Percentiles rank a stretch among this genome's conserved stretches.
phyloP scores from a whole-genome alignment of 2,797 vertebrate genomes.

The Anomalospiza imberbis region DNA sequence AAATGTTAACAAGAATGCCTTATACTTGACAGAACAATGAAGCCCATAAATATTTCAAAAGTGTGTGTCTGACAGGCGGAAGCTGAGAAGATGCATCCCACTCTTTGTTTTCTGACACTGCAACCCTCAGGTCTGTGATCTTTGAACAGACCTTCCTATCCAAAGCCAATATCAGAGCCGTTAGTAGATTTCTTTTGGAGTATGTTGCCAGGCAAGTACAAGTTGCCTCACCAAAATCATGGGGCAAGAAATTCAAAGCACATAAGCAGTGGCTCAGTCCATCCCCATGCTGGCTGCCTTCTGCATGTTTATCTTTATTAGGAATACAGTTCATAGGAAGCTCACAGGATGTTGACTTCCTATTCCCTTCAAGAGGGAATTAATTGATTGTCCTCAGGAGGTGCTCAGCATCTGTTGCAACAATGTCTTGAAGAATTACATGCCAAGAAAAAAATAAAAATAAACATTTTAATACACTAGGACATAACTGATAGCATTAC shows the following conservation, averaged over 20 bases:
- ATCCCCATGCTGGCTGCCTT: not conserved
- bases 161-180: not conserved
- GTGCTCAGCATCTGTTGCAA: not conserved
- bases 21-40: constrained; percentile 66
- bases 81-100: constrained; percentile 20
- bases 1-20: constrained; percentile 70
- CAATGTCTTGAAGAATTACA: not conserved
- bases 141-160: constrained; percentile 2
- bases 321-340: not conserved
- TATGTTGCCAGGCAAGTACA: constrained; percentile 19
- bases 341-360: not conserved
- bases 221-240: not conserved
- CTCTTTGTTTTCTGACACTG: constrained; percentile 22
- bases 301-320: not conserved
- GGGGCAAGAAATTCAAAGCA: not conserved
- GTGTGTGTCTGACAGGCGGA: constrained; percentile 27
- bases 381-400: constrained; percentile 2
- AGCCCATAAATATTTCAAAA: constrained; percentile 70
- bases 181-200: constrained; percentile 31
- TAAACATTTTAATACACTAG: not conserved
- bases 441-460: not conserved
- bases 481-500: not conserved
- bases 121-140: constrained; percentile 21
- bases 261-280: not conserved
- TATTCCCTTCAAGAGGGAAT: not conserved